These are phyloP conservation scores for Neocloeon triangulifer DNA, from an alignment of 1,140 invertebrate genomes.

Conservation along the genomic window DNA sequence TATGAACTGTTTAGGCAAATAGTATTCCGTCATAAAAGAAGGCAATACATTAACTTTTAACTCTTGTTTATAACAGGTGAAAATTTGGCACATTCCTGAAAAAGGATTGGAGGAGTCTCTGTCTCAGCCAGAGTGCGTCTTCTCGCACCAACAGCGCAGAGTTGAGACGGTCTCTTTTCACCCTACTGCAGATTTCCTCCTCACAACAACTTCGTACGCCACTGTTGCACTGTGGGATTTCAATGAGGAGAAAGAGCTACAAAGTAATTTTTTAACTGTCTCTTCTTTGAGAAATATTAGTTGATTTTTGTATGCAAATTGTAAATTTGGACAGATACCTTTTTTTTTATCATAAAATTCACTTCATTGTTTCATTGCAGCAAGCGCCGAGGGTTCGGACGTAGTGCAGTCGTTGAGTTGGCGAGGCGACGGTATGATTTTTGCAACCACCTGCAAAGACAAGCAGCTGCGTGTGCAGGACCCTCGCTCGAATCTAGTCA, in stretches of 20 bases:
- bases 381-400: conserved; percentile 53
- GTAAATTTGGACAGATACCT: not conserved
- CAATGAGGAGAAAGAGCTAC: conserved; percentile 53
- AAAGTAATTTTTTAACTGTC: no score
- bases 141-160: conserved; percentile 55
- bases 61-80: conserved; percentile 28
- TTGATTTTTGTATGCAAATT: not conserved
- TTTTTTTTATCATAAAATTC: not conserved
- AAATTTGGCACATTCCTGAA: conserved; percentile 68
- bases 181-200: conserved; percentile 59
- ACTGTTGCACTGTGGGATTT: conserved; percentile 74
- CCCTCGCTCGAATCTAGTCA: conserved; percentile 35
- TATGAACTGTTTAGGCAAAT: not conserved
- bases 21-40: not conserved
- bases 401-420: conserved; percentile 66
- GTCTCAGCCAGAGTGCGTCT: conserved; percentile 51
- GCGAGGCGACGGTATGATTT: conserved; percentile 54
- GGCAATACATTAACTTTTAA: not conserved
- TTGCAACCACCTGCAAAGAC: conserved; percentile 60
- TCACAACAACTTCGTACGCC: conserved; percentile 59
- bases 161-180: conserved; percentile 73
- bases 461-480: conserved; percentile 62
- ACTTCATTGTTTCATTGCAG: conserved; percentile 22
- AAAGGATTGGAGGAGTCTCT: conserved; percentile 54
- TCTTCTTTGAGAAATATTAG: not conserved